Evolutionary conservation across 2,888 invertebrate species (phyloP), one percentile per base, ranked within the genome.

Genomic region (Megastigmus dorsalis): DNA sequence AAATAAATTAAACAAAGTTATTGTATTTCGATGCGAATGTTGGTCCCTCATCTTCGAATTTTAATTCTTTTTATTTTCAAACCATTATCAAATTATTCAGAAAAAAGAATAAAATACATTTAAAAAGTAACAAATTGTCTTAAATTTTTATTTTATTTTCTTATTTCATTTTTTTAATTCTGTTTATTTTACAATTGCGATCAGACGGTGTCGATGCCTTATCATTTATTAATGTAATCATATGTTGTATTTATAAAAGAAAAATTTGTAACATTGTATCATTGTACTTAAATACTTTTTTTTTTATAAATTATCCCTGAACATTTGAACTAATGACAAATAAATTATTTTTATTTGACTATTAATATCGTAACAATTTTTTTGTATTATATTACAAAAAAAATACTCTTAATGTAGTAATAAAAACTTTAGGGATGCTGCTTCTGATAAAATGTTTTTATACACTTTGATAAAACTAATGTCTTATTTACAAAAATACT

Each of bases 121-220:
- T 71, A 71, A 79, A 62, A 82, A 82, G 78, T 79, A 79, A 80
- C 77, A 55, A 73, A 55, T 73, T 77, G 77, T 79, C 78, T 78
- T 76, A 63, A 76, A 62, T 72, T 79, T 79, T 78, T 62, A 71
- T 79, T 68, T 66, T 67, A 69, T 78, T 78, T 69, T 79, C 74
- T 75, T n/a, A n/a, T n/a, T n/a, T n/a, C n/a, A n/a, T 30, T 18
- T 70, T 33, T 41, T 23, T 33, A 62, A 52, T 28, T 68, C 55
- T 59, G 55, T 69, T 71, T 30, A 66, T 66, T 33, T 55, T 50
- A 43, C 28, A 30, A 52, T 33, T 52, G n/a, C n/a, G n/a, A n/a
- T n/a, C n/a, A n/a, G n/a, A n/a, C n/a, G n/a, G n/a, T n/a, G n/a
- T n/a, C n/a, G n/a, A n/a, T n/a, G n/a, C n/a, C n/a, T n/a, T n/a